Percentiles rank a stretch among this genome's conserved stretches.
Conservation (phyloP, 2,888 invertebrate species). For the Laothoe populi region DNA sequence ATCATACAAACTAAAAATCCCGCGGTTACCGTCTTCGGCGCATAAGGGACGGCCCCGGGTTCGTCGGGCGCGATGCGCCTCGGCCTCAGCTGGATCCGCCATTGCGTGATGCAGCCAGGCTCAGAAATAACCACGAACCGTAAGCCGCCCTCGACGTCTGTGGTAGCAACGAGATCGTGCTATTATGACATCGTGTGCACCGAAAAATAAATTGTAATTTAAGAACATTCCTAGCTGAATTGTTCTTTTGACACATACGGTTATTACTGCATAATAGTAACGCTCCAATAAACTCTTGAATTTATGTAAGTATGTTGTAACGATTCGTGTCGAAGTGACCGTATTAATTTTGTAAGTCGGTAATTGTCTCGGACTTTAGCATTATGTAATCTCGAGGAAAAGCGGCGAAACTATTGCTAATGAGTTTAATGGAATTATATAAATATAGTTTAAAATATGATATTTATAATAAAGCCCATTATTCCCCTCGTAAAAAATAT, state of each 20-base stretch:
- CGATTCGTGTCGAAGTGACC: slow-evolving; percentile 54
- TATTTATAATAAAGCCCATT: background rate
- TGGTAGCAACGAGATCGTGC: too few relatives aligned
- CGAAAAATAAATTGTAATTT: background rate
- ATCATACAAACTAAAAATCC: too few relatives aligned
- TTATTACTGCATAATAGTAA: slow-evolving; percentile 43
- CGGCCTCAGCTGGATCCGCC: too few relatives aligned
- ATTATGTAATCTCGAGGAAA: slow-evolving; percentile 46
- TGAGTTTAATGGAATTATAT: slow-evolving; percentile 30
- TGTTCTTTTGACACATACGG: slow-evolving; percentile 32
- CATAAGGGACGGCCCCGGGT: too few relatives aligned
- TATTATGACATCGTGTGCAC: background rate
- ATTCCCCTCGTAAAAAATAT: background rate
- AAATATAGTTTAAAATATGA: background rate
- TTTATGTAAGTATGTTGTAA: slow-evolving; percentile 62
- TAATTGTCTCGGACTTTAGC: slow-evolving; percentile 50
- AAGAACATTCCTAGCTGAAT: background rate
- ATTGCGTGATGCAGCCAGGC: too few relatives aligned
- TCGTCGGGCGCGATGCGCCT: too few relatives aligned
- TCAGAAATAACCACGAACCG: too few relatives aligned
- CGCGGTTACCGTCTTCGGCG: too few relatives aligned
- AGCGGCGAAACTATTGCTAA: slow-evolving; percentile 30
- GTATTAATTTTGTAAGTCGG: slow-evolving; percentile 56
- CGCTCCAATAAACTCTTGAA: slow-evolving; percentile 49
- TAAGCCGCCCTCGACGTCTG: too few relatives aligned